phyloP scores from a whole-genome alignment of 2,797 vertebrate species.

The Urocyon cinereoargenteus region DNA sequence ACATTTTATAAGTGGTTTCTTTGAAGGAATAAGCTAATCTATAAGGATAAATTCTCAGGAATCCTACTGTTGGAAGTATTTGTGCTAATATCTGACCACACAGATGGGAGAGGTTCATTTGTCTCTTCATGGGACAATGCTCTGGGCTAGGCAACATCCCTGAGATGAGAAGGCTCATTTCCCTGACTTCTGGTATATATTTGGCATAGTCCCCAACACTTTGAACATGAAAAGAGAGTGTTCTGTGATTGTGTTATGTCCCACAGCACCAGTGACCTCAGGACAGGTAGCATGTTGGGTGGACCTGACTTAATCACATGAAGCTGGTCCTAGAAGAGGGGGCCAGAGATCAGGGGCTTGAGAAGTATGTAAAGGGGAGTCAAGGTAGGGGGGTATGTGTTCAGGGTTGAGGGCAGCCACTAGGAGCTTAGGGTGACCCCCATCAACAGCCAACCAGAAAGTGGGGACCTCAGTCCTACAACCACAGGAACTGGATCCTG shows the following conservation, averaged over 20 bases:
- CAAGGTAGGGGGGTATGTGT: rapidly evolving
- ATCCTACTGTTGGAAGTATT: rapidly evolving
- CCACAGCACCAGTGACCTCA: background rate
- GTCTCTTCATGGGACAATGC: rapidly evolving
- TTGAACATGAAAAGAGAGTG: rapidly evolving
- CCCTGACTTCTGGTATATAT: background rate
- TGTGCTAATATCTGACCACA: rapidly evolving
- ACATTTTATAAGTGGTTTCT: background rate
- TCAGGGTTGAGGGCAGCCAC: background rate
- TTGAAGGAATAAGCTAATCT: background rate
- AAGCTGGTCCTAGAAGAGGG: background rate
- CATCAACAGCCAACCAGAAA: too few relatives aligned
- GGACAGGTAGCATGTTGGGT: too few relatives aligned
- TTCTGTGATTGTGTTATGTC: rapidly evolving
- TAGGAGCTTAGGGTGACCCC: background rate
- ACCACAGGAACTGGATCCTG: background rate
- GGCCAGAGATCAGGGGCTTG: rapidly evolving
- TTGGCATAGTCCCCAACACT: background rate
- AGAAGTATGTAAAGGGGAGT: background rate
- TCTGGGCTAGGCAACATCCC: background rate
- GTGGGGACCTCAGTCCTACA: background rate
- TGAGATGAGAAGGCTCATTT: background rate
- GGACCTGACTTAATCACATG: background rate
- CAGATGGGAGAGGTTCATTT: background rate
- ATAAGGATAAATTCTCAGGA: rapidly evolving